Conservation (phyloP, 64 coral and sea anemone genomes). For the Pocillopora verrucosa region DNA sequence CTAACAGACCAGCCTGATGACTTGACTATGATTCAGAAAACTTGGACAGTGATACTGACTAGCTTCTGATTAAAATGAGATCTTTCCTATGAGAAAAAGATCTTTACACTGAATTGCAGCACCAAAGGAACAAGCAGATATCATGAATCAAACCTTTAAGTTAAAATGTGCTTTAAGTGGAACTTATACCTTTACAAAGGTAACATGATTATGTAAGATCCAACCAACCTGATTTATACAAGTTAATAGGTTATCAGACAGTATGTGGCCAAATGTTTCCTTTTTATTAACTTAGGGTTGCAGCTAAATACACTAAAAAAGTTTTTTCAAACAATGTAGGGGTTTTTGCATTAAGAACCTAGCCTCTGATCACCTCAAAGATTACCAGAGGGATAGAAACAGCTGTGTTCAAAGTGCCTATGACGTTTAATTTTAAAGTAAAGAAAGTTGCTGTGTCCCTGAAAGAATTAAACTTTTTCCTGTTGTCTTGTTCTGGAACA, state of each 20-base stretch:
- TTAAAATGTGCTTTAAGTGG: constrained; percentile 7
- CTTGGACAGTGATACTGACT: not conserved
- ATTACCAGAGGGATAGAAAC: constrained; percentile 5
- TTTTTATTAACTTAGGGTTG: constrained; percentile 6
- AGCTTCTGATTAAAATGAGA: constrained; percentile 4
- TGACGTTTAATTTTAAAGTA: constrained; percentile 13
- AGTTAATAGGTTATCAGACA: not conserved
- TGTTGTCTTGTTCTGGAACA: constrained; percentile 27
- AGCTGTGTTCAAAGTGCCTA: constrained; percentile 30
- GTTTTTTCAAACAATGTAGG: constrained; percentile 16
- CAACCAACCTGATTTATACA: not conserved
- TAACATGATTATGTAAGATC: constrained; percentile 20
- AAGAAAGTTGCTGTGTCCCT: constrained; percentile 15
- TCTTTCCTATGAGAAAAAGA: not conserved
- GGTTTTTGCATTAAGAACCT: not conserved
- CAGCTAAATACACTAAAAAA: constrained; percentile 13
- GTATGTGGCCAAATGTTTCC: not conserved
- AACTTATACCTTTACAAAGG: not conserved
- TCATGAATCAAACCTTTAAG: not conserved
- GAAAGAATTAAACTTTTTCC: constrained; percentile 6
- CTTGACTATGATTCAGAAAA: constrained; percentile 7
- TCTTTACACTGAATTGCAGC: constrained; percentile 10
- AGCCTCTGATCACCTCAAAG: constrained; percentile 17
- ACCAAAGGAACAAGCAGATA: constrained; percentile 16
- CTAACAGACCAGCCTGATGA: constrained; percentile 7